Conservation (phyloP, 2,113 vertebrate genomes). For the Anseranas semipalmata region DNA sequence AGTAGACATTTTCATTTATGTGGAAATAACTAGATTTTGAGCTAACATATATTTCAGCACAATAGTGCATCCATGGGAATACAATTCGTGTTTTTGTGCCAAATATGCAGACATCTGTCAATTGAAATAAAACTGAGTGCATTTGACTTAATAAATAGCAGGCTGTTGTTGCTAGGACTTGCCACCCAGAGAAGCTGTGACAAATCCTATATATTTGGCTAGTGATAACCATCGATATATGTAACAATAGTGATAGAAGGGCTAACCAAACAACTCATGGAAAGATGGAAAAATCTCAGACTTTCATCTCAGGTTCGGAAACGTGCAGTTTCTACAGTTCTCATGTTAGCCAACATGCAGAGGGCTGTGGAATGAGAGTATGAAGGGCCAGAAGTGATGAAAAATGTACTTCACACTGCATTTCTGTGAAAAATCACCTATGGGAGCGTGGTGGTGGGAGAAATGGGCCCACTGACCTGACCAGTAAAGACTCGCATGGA, state of each 20-base stretch:
- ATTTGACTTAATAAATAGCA: conserved; percentile 17
- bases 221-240: background rate
- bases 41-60: background rate
- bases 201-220: background rate
- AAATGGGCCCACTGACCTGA: background rate
- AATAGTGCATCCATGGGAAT: background rate
- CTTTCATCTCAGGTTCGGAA: background rate
- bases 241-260: background rate
- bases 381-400: background rate
- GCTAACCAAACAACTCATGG: background rate
- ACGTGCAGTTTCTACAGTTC: accelerated
- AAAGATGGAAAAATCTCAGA: background rate
- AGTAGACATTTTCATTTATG: background rate
- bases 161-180: background rate
- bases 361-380: background rate
- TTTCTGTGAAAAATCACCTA: conserved; percentile 13
- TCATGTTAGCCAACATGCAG: background rate
- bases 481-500: background rate
- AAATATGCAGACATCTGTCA: conserved; percentile 43
- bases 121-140: background rate
- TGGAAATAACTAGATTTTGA: conserved; percentile 11
- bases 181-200: background rate
- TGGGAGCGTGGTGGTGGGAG: background rate
- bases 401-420: background rate
- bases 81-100: background rate